phyloP scores from a whole-genome alignment of 1,140 invertebrate species.

The Drosophila elegans region DNA sequence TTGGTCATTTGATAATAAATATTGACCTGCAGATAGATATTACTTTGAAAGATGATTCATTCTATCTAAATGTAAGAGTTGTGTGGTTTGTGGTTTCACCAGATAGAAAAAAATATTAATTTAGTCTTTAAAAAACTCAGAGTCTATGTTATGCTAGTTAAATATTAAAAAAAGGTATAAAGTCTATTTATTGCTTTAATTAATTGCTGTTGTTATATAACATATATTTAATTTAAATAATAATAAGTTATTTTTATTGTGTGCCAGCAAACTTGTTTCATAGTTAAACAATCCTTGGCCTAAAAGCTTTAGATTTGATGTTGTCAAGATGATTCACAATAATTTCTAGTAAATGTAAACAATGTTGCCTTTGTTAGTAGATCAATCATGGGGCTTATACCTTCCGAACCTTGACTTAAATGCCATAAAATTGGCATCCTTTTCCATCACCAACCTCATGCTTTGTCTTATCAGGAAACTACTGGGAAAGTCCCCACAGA shows the following conservation, averaged over 20 bases:
- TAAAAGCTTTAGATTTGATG: conserved; percentile 2
- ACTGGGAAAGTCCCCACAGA: conserved; percentile 2
- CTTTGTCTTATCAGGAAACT: conserved; percentile 22
- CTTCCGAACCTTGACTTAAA: background rate
- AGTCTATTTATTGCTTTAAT: too few relatives aligned
- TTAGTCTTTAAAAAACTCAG: too few relatives aligned
- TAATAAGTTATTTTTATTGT: too few relatives aligned
- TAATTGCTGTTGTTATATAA: too few relatives aligned
- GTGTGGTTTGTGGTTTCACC: background rate
- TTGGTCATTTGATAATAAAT: conserved; percentile 21
- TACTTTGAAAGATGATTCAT: conserved; percentile 7
- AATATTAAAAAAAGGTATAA: too few relatives aligned
- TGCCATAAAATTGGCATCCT: conserved; percentile 22
- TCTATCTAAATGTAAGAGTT: background rate
- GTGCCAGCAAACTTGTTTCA: background rate
- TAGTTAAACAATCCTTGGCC: conserved; percentile 19
- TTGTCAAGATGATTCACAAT: background rate
- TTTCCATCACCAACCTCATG: background rate
- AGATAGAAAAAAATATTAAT: too few relatives aligned
- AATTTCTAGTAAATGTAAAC: background rate
- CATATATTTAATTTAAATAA: too few relatives aligned
- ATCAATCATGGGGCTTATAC: conserved; percentile 5
- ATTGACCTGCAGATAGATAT: conserved; percentile 13
- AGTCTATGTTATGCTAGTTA: too few relatives aligned
- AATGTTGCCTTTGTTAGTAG: background rate